A percentile compares a stretch with the other conserved stretches of the same genome.
Evolutionary conservation across 2,888 invertebrate genomes (phyloP).

Genomic region (Ditula angustiorana): DNA sequence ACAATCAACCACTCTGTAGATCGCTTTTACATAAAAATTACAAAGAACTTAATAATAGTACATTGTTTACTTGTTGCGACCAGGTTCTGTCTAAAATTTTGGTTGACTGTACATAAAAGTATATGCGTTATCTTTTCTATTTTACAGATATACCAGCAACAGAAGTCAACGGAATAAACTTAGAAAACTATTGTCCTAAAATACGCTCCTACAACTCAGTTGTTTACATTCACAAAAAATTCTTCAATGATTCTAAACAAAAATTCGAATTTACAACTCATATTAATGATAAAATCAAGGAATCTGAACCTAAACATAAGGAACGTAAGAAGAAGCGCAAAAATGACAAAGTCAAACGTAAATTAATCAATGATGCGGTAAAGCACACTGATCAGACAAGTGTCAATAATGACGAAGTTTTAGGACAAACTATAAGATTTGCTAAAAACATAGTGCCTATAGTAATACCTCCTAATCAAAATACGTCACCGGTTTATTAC

Average conservation of each 20-base stretch:
- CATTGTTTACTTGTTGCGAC: background rate
- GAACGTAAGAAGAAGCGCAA: constrained; percentile 42
- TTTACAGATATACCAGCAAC: constrained; percentile 7
- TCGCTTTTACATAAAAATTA: too few species aligned
- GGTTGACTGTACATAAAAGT: background rate
- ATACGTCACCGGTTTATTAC: constrained; percentile 61
- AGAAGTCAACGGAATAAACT: constrained; percentile 62
- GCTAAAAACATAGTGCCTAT: constrained; percentile 70
- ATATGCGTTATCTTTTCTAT: background rate
- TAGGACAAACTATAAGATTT: constrained; percentile 70
- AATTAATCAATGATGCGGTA: constrained; percentile 44
- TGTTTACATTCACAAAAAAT: constrained; percentile 71
- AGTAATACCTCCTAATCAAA: constrained; percentile 64
- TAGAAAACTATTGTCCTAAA: constrained; percentile 66
- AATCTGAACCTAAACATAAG: constrained; percentile 41
- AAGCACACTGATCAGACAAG: constrained; percentile 45
- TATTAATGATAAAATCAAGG: background rate
- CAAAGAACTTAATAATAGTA: too few species aligned
- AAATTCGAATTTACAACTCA: background rate
- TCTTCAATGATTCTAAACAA: constrained; percentile 42
- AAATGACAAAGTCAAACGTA: constrained; percentile 48
- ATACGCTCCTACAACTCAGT: constrained; percentile 65
- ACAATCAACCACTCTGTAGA: too few species aligned
- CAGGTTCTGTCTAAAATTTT: too few species aligned
- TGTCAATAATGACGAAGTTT: constrained; percentile 55